A percentile compares a stretch with the other conserved stretches of the same genome.
phyloP scores from a whole-genome alignment of 2,888 invertebrate genomes.

The Drosophila percnosoma region DNA sequence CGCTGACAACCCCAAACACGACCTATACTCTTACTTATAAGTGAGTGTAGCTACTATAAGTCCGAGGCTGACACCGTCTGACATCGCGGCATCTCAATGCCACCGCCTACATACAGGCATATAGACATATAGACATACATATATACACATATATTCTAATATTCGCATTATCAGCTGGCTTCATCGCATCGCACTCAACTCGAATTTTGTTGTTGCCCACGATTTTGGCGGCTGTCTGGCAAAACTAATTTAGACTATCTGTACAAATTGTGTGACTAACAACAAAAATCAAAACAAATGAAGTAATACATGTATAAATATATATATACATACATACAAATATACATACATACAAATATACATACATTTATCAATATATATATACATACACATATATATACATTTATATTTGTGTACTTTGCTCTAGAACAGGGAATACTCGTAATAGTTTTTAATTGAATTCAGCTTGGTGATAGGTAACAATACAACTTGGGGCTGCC shows the following conservation, averaged over 20 bases:
- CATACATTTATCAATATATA: conserved; percentile 12
- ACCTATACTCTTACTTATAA: conserved; percentile 21
- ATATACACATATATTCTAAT: conserved; percentile 4
- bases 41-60: conserved; percentile 19
- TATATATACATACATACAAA: too few species aligned
- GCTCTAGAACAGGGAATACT: conserved; percentile 51
- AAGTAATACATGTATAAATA: conserved; percentile 35
- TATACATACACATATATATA: not conserved
- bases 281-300: conserved; percentile 66
- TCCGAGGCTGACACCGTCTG: conserved; percentile 61
- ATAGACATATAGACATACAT: not conserved
- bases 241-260: conserved; percentile 52
- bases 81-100: conserved; percentile 45
- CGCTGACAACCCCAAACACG: conserved; percentile 40
- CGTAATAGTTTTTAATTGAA: conserved; percentile 54
- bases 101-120: conserved; percentile 20
- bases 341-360: not conserved
- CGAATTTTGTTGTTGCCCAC: conserved; percentile 2
- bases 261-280: conserved; percentile 61
- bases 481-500: not conserved
- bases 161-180: conserved; percentile 49
- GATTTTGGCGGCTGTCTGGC: conserved; percentile 57
- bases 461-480: conserved; percentile 35
- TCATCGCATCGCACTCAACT: conserved; percentile 52
- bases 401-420: conserved; percentile 60